A percentile compares a stretch with the other conserved stretches of the same genome.
Conservation (phyloP, 64 coral and sea anemone genomes). For the Porites australiensis region DNA sequence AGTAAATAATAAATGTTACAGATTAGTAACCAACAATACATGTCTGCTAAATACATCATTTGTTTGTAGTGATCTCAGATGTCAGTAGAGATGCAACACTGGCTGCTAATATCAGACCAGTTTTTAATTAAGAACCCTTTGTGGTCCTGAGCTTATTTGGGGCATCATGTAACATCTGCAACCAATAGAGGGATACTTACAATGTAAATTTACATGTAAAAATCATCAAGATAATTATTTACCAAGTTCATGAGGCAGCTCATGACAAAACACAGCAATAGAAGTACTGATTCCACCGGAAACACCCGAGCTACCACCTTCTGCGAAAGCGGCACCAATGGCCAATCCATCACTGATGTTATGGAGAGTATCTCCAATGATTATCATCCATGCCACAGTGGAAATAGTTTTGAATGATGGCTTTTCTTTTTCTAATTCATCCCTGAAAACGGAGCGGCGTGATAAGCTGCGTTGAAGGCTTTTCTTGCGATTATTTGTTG, state of each 20-base stretch:
- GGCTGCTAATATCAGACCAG: too few species aligned
- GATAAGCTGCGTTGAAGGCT: slow-evolving; percentile 48
- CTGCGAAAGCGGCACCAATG: slow-evolving; percentile 95
- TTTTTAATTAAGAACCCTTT: too few species aligned
- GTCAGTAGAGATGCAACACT: too few species aligned
- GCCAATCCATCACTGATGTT: slow-evolving; percentile 95
- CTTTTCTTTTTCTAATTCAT: slow-evolving; percentile 36
- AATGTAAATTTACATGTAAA: too few species aligned
- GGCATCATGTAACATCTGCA: too few species aligned
- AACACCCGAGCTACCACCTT: slow-evolving; percentile 70
- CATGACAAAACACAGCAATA: slow-evolving; percentile 96
- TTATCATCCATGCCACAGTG: slow-evolving; percentile 95
- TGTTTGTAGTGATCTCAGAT: too few species aligned
- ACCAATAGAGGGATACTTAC: too few species aligned
- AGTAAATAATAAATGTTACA: too few species aligned
- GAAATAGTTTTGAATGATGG: slow-evolving; percentile 44
- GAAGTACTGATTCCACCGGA: slow-evolving; percentile 94
- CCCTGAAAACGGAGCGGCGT: slow-evolving; percentile 65
- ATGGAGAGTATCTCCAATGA: slow-evolving; percentile 95
- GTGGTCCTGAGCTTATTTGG: too few species aligned
- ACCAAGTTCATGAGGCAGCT: slow-evolving; percentile 98
- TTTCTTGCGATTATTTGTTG: background rate
- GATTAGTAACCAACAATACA: too few species aligned
- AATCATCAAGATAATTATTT: background rate
- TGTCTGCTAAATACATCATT: too few species aligned